Conservation (phyloP, 2,113 vertebrate genomes). For the Sapajus apella region DNA sequence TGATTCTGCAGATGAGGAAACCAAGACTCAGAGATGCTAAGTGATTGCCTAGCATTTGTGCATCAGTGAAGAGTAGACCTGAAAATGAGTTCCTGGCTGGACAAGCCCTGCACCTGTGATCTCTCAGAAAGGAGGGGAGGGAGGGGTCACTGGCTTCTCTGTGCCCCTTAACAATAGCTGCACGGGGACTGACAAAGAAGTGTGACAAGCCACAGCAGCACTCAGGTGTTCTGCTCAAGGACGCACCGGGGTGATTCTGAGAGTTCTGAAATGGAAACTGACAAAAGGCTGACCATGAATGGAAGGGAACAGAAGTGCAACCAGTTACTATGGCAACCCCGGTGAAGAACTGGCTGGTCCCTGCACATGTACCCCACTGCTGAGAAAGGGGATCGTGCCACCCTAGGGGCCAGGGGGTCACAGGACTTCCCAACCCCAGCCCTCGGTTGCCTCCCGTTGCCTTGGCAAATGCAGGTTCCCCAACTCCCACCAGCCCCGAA, state of each 20-base stretch:
- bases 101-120: background rate
- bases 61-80: rapidly evolving
- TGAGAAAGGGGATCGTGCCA: background rate
- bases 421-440: no score
- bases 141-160: background rate
- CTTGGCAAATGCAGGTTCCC: background rate
- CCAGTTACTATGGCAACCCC: slow-evolving; percentile 3
- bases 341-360: rapidly evolving
- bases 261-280: background rate
- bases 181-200: rapidly evolving
- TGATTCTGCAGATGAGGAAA: rapidly evolving
- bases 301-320: background rate
- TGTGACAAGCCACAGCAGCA: rapidly evolving
- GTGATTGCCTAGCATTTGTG: rapidly evolving
- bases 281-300: background rate
- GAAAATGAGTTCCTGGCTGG: rapidly evolving
- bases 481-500: no score
- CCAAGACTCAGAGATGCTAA: background rate
- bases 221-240: background rate
- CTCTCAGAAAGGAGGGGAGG: background rate
- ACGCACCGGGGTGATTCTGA: rapidly evolving
- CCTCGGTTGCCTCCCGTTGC: background rate
- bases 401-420: rapidly evolving
- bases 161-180: rapidly evolving
- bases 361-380: no score